These are phyloP conservation scores for Odocoileus hemionus DNA, from an alignment of 2,113 vertebrate species.

Conservation along the genomic window DNA sequence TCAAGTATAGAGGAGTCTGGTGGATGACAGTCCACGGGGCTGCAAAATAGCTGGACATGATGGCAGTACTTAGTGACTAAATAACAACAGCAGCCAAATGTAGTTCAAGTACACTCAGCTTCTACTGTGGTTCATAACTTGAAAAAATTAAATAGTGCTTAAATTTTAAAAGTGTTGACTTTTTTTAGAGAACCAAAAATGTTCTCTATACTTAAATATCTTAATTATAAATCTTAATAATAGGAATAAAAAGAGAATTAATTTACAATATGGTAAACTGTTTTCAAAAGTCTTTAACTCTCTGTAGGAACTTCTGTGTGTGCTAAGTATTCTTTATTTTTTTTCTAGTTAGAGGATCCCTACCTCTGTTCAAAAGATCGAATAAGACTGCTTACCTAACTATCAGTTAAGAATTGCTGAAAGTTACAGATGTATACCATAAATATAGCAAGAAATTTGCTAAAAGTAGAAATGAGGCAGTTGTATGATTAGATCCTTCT, in stretches of 20 bases:
- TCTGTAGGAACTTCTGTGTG: background rate
- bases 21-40: background rate
- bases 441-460: background rate
- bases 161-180: background rate
- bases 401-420: background rate
- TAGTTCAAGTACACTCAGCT: background rate
- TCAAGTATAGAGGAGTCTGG: background rate
- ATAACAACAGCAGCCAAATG: background rate
- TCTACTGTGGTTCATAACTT: background rate
- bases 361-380: background rate
- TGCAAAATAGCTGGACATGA: background rate
- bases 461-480: background rate
- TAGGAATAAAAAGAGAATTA: background rate
- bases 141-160: background rate
- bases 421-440: background rate
- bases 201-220: background rate
- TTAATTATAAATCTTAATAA: background rate
- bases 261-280: background rate
- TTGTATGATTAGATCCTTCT: background rate
- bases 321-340: background rate
- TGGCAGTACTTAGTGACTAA: background rate
- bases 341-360: background rate
- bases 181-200: background rate
- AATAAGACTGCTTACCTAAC: background rate
- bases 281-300: background rate